Evolutionary conservation across 2,113 vertebrate species (phyloP).

Genomic region (Hippopotamus amphibius): DNA sequence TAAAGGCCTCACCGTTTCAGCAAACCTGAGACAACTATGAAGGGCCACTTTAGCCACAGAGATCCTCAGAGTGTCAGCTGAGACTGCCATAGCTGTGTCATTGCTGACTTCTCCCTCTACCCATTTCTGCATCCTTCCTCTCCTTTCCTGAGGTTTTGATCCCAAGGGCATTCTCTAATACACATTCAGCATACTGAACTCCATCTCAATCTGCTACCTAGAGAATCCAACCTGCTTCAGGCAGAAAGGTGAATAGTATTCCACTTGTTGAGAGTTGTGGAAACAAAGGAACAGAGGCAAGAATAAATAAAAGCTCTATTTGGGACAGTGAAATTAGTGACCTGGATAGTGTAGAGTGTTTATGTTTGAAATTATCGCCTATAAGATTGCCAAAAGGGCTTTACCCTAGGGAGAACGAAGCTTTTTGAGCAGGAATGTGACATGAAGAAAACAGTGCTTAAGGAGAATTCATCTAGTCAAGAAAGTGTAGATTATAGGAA

Average conservation of each 20-base stretch:
- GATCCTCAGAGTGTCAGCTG: background rate
- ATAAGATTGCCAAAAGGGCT: background rate
- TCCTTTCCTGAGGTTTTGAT: background rate
- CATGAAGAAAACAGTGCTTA: background rate
- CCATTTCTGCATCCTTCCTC: background rate
- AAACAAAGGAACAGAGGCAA: background rate
- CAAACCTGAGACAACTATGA: background rate
- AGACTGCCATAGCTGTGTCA: background rate
- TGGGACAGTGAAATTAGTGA: background rate
- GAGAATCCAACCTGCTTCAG: background rate
- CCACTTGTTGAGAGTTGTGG: background rate
- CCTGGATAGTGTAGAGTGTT: background rate
- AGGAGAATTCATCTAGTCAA: background rate
- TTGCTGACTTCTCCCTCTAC: background rate
- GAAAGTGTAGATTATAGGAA: background rate
- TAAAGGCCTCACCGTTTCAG: background rate
- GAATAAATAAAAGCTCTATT: background rate
- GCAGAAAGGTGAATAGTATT: background rate
- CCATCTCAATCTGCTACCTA: background rate
- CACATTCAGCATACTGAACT: background rate
- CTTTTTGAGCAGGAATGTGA: background rate
- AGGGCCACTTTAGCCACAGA: background rate
- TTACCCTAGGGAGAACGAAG: background rate
- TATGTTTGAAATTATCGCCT: background rate
- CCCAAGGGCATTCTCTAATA: background rate